Evolutionary conservation across 2,113 vertebrate genomes (phyloP).

Genomic region (human): GRCh38 chr6:48524001-48524500

Average conservation of each 20-base stretch:
- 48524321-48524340: background rate
- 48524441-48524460: background rate
- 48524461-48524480: fast-evolving
- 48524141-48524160: background rate
- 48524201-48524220: background rate
- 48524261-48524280: background rate
- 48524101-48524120: background rate
- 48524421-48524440: background rate
- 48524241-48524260: background rate
- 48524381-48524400: background rate
- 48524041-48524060: background rate
- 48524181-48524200: background rate
- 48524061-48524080: background rate
- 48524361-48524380: background rate
- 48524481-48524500: background rate
- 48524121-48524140: background rate
- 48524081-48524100: background rate
- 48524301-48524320: background rate
- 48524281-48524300: background rate
- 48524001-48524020: background rate
- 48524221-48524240: background rate
- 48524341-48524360: background rate
- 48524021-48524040: background rate
- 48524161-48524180: background rate
- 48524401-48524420: background rate